Percentiles rank a stretch among this genome's conserved stretches.
Evolutionary conservation across 2,888 invertebrate genomes (phyloP).

Genomic region (Diloba caeruleocephala): DNA sequence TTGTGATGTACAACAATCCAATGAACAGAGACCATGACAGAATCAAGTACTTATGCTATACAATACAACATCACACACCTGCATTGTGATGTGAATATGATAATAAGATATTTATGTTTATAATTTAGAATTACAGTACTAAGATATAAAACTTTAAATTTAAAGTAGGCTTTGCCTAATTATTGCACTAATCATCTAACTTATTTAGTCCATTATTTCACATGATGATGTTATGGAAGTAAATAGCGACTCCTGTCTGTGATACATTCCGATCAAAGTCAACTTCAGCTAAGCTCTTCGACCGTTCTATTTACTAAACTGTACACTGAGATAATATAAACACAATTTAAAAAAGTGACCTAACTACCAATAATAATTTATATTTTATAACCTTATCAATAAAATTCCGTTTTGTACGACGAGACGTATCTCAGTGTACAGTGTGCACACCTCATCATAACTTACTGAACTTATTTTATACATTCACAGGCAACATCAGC

Average conservation of each 20-base stretch:
- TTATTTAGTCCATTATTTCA: conserved; percentile 80
- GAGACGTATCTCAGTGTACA: conserved; percentile 61
- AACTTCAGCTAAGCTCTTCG: conserved; percentile 52
- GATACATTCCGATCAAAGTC: conserved; percentile 48
- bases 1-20: conserved; percentile 63
- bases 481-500: conserved; percentile 79
- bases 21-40: conserved; percentile 53
- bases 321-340: conserved; percentile 55
- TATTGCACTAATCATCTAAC: conserved; percentile 85
- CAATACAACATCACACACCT: conserved; percentile 62
- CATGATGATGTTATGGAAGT: conserved; percentile 80
- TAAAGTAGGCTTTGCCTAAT: conserved; percentile 87
- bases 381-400: conserved; percentile 45
- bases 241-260: conserved; percentile 58
- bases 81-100: conserved; percentile 57
- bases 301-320: conserved; percentile 54
- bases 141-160: conserved; percentile 82
- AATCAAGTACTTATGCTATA: conserved; percentile 48
- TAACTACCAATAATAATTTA: conserved; percentile 51
- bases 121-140: conserved; percentile 79
- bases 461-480: conserved; percentile 71
- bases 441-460: conserved; percentile 55
- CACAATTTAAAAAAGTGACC: conserved; percentile 35
- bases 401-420: conserved; percentile 43
- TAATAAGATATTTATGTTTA: conserved; percentile 58